phyloP scores from a whole-genome alignment of 2,797 vertebrate genomes.

The Oryzias sinensis region DNA sequence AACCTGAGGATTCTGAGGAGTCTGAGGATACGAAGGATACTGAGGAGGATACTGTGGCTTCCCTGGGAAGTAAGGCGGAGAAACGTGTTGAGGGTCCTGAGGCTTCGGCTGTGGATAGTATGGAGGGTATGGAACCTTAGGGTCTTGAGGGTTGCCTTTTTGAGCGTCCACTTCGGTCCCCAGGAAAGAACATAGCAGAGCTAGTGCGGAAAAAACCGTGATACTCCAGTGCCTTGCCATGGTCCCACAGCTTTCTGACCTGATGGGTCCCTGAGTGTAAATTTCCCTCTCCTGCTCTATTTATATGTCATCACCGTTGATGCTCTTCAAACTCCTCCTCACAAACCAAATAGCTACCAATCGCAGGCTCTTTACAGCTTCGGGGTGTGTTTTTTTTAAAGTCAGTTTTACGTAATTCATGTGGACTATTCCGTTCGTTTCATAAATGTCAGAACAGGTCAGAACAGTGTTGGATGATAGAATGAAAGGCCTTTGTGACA shows the following conservation, averaged over 20 bases:
- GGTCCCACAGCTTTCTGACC: constrained; percentile 32
- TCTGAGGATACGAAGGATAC: background rate
- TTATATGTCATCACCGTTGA: constrained; percentile 39
- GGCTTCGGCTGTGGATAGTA: background rate
- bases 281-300: constrained; percentile 19
- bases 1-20: background rate
- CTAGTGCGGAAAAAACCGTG: constrained; percentile 37
- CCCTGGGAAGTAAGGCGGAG: background rate
- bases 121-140: background rate
- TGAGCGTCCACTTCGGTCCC: constrained; percentile 36
- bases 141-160: background rate
- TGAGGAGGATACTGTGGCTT: background rate
- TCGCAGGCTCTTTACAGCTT: constrained; percentile 4
- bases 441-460: constrained; percentile 22
- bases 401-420: constrained; percentile 1
- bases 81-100: background rate
- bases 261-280: constrained; percentile 19
- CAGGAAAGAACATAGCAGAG: constrained; percentile 42
- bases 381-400: constrained; percentile 8
- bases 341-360: constrained; percentile 23
- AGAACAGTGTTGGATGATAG: constrained; percentile 12
- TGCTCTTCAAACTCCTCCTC: constrained; percentile 31
- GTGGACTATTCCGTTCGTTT: constrained; percentile 3
- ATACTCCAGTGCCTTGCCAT: constrained; percentile 48
- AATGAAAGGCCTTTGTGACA: constrained; percentile 36